These are phyloP conservation scores for Sarcophaga bullata DNA, from an alignment of 1,140 invertebrate species.

Conservation along the genomic window DNA sequence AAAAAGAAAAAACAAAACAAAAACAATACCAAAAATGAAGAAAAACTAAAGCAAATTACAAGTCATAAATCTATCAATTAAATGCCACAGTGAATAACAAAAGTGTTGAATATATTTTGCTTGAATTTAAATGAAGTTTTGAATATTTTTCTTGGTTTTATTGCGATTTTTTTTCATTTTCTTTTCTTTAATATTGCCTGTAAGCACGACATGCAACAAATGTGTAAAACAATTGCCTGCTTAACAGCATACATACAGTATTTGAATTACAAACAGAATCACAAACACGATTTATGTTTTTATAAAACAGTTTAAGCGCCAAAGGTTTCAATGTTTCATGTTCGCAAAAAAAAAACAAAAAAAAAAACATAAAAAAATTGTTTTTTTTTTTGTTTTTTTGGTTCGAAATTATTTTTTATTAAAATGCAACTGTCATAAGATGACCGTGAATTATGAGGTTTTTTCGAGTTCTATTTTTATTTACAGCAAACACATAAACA, in stretches of 20 bases:
- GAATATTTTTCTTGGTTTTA: not conserved
- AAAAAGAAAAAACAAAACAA: not conserved
- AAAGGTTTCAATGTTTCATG: conserved; percentile 4
- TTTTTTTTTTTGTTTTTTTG: conserved; percentile 10
- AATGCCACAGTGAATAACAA: conserved; percentile 18
- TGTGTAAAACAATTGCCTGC: not conserved
- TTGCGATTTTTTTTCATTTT: not conserved
- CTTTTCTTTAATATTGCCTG: conserved; percentile 8
- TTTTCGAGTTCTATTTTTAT: not conserved
- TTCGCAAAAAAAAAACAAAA: not conserved
- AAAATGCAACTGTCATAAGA: conserved; percentile 31
- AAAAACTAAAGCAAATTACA: conserved; percentile 10
- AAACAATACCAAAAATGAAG: too few relatives aligned
- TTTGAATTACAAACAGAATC: conserved; percentile 7
- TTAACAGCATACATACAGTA: not conserved
- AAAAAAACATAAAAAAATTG: not conserved
- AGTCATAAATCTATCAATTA: conserved; percentile 22
- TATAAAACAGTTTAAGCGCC: not conserved
- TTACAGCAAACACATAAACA: too few relatives aligned
- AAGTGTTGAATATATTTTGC: conserved; percentile 22
- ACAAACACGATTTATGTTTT: conserved; percentile 33
- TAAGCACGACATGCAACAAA: conserved; percentile 34
- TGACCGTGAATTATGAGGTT: conserved; percentile 36
- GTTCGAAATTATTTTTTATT: conserved; percentile 19
- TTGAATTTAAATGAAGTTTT: not conserved